Conservation (phyloP, 1,140 invertebrate species). For the Dolichoris vasculosae region DNA sequence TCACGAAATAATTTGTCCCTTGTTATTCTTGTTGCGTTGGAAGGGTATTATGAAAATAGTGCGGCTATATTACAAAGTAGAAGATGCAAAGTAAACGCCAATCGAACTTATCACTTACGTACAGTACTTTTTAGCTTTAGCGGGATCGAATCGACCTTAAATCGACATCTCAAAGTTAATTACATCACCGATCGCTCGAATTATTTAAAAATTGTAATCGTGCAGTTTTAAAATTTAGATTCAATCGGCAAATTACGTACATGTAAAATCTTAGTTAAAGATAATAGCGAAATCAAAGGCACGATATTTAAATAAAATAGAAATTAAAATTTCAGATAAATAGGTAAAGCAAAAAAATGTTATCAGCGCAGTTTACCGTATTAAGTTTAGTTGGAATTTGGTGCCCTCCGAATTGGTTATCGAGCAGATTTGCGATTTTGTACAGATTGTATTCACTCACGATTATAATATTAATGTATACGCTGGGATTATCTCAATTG, state of each 20-base stretch:
- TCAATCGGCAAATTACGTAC: no score
- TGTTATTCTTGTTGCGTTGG: neutral
- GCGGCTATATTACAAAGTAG: neutral
- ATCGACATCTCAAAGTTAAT: no score
- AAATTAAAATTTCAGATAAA: neutral
- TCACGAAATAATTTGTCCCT: neutral
- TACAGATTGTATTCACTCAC: slow-evolving; percentile 17
- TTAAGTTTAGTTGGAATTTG: slow-evolving; percentile 27
- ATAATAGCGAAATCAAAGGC: neutral
- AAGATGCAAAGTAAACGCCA: neutral
- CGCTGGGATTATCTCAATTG: neutral
- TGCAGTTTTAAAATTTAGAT: no score
- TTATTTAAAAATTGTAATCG: neutral
- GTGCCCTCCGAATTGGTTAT: slow-evolving; percentile 24
- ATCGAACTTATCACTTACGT: neutral
- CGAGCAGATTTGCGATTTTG: neutral
- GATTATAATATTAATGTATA: neutral
- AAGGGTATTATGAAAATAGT: neutral
- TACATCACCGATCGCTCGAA: no score
- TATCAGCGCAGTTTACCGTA: slow-evolving; percentile 19
- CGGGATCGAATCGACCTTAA: no score
- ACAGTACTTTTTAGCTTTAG: neutral
- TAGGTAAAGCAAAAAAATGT: neutral
- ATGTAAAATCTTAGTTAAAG: neutral
- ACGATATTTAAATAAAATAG: neutral